Conservation (phyloP, 2,797 vertebrate species). For the Scyliorhinus canicula region DNA sequence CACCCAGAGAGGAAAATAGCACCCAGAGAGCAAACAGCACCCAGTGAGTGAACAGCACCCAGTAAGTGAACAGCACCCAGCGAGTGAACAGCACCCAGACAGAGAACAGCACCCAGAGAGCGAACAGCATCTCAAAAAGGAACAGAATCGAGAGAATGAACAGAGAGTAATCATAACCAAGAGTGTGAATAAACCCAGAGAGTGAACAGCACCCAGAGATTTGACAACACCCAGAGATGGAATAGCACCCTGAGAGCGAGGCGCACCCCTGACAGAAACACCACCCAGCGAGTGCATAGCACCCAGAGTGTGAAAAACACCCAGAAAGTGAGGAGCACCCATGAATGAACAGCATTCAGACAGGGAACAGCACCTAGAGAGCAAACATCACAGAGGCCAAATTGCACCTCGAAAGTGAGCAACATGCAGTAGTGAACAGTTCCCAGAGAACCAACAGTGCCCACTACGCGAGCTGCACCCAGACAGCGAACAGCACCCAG, state of each 20-base stretch:
- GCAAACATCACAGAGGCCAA: not conserved
- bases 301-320: not conserved
- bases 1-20: not conserved
- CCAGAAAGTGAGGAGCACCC: not conserved
- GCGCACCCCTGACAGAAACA: not conserved
- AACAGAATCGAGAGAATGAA: not conserved
- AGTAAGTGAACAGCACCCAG: not conserved
- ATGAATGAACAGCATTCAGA: not conserved
- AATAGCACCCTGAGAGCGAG: no score
- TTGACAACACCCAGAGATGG: not conserved
- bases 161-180: no score
- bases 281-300: not conserved
- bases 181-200: no score
- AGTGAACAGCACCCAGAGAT: not conserved
- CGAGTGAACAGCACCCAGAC: not conserved
- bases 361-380: not conserved
- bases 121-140: not conserved
- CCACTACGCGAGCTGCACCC: no score
- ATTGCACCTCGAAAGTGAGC: no score
- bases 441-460: not conserved
- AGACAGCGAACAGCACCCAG: not conserved
- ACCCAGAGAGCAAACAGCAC: not conserved
- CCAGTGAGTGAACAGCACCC: not conserved
- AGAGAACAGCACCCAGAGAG: not conserved
- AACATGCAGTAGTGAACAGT: no score